Percentiles rank a stretch among this genome's conserved stretches.
These are phyloP conservation scores for Solenodon paradoxus DNA, from an alignment of 2,113 vertebrate genomes.

Conservation along the genomic window DNA sequence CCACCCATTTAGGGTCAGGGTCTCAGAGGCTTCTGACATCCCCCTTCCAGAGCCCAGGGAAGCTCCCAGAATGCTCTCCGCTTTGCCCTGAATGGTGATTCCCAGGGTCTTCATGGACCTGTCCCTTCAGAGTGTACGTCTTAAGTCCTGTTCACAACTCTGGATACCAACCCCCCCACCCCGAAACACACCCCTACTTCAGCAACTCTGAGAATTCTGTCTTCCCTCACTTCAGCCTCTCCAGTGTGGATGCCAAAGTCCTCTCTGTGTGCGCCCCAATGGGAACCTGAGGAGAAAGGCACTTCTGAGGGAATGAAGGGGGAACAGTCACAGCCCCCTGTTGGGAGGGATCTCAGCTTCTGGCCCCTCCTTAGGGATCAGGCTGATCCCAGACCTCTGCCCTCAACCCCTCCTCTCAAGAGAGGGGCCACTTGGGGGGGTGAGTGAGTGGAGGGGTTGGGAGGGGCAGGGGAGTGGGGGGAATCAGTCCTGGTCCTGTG, in stretches of 20 bases:
- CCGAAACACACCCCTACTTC: no score
- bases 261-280: background rate
- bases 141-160: background rate
- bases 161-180: background rate
- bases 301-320: background rate
- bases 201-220: background rate
- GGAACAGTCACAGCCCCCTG: background rate
- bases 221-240: background rate
- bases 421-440: background rate
- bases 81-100: background rate
- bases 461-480: slow-evolving; percentile 63
- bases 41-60: background rate
- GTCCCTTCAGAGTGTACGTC: background rate
- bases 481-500: slow-evolving; percentile 47
- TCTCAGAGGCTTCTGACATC: background rate
- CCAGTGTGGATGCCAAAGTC: background rate
- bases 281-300: background rate
- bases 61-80: background rate
- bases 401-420: slow-evolving; percentile 17
- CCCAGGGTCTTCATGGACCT: background rate
- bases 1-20: background rate
- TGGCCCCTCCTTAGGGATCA: background rate
- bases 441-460: slow-evolving; percentile 39
- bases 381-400: background rate
- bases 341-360: background rate